Conservation (phyloP, 1,140 invertebrate species). For the Heterodera carotae region DNA sequence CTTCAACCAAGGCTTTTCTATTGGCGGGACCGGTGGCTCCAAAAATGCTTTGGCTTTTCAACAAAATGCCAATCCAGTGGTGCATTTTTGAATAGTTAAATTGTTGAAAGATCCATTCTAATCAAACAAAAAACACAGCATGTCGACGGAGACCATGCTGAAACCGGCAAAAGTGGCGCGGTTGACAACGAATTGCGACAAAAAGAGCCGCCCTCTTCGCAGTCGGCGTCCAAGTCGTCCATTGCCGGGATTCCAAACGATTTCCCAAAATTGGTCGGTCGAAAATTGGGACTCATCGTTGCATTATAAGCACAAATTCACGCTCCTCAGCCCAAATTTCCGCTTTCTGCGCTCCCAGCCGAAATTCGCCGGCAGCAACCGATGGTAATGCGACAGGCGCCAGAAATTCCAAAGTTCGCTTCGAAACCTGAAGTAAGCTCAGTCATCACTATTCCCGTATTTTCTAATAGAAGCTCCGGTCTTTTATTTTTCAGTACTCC, state of each 20-base stretch:
- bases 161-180: neutral
- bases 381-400: conserved; percentile 37
- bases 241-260: conserved; percentile 63
- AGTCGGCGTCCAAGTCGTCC: conserved; percentile 45
- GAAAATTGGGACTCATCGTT: neutral
- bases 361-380: conserved; percentile 36
- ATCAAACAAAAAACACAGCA: conserved; percentile 21
- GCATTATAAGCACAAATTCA: neutral
- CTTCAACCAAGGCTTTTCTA: conserved; percentile 63
- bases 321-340: conserved; percentile 50
- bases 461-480: too few species aligned
- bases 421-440: conserved; percentile 49
- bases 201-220: conserved; percentile 35
- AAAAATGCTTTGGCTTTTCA: conserved; percentile 46
- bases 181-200: conserved; percentile 20
- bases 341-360: conserved; percentile 39
- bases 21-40: conserved; percentile 45
- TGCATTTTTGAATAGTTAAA: conserved; percentile 24
- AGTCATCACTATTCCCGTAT: too few species aligned
- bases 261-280: conserved; percentile 40
- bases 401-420: conserved; percentile 48
- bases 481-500: too few species aligned
- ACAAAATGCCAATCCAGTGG: conserved; percentile 42
- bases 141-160: neutral
- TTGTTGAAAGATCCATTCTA: conserved; percentile 15